Evolutionary conservation across 2,888 invertebrate genomes (phyloP), one percentile per base, ranked within the genome.

Genomic region (Netelia virgata): DNA sequence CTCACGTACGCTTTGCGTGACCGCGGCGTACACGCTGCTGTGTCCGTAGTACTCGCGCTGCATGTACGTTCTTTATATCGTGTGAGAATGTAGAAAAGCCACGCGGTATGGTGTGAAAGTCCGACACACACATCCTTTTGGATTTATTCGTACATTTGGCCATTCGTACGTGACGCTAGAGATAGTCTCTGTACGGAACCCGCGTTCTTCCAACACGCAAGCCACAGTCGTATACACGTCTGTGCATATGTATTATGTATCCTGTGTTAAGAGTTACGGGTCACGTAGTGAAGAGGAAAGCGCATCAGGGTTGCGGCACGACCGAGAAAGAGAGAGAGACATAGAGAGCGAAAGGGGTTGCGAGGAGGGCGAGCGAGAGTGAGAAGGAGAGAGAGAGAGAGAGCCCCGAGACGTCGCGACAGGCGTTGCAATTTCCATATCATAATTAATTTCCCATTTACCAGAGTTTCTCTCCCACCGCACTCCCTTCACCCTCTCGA

Each of bases 401-500:
- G 70, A 47, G 23, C 43, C 57, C 78, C 50, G 69, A 77, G 82
- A 78, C 75, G 77, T 86, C 86, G 83, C 9, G 47, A 47, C 11
- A 85, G 83, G 84, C 86, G 78, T 82, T 83, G 86, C 86, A 87
- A 90, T 91, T 91, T 90, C 89, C 89, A 89, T 90, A 90, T 88
- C 86, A 87, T 89, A 91, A 91, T 91, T 91, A 89, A 91, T 90
- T 90, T 90, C 88, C 86, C 90, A 90, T 90, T 90, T 90, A 87
- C 84, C 82, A 85, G 84, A 84, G 69, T 70, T 74, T 82, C 70
- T 68, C 81, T n/a, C 36, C 75, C 61, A 14, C 74, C 47, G 28
- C 47, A 23, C 16, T 23, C 10, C 76, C 50, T 66, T 28, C 50
- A 23, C 20, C n/a, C 43, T 57, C 66, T 76, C 50, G 59, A 9